These are phyloP conservation scores for Agapostemon virescens DNA, from an alignment of 2,888 invertebrate genomes.

Conservation along the genomic window DNA sequence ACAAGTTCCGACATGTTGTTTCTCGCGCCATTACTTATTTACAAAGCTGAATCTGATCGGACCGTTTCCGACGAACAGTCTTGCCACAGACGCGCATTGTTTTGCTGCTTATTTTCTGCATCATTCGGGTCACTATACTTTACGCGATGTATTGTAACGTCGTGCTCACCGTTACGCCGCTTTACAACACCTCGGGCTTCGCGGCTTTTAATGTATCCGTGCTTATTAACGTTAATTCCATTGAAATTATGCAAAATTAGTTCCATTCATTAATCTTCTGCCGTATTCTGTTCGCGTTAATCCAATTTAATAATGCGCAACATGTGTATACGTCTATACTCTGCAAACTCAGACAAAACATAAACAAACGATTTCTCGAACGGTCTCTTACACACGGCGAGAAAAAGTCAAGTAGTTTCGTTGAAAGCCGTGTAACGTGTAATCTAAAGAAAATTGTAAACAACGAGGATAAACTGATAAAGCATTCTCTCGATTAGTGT, in stretches of 20 bases:
- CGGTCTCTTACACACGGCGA: not conserved
- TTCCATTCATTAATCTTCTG: conserved; percentile 28
- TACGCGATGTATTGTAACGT: conserved; percentile 41
- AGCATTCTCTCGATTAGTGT: too few relatives aligned
- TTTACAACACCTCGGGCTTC: conserved; percentile 24
- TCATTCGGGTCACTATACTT: conserved; percentile 35
- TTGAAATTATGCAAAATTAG: conserved; percentile 39
- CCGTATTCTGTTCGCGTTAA: not conserved
- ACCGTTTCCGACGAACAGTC: not conserved
- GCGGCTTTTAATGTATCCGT: conserved; percentile 12
- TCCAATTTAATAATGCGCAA: not conserved
- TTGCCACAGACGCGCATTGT: not conserved
- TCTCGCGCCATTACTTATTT: not conserved
- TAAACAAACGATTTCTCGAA: not conserved
- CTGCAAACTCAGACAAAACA: not conserved
- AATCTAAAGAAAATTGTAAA: too few relatives aligned
- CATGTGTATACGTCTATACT: not conserved
- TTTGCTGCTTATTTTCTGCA: conserved; percentile 19
- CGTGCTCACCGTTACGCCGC: conserved; percentile 38
- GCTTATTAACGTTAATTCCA: conserved; percentile 38
- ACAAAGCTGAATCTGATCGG: not conserved
- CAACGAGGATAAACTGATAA: too few relatives aligned
- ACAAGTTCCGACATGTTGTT: not conserved
- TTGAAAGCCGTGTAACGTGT: too few relatives aligned
- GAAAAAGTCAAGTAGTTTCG: not conserved